These are phyloP conservation scores for Cyclargus thomasi DNA, from an alignment of 1,140 invertebrate genomes.

Conservation along the genomic window DNA sequence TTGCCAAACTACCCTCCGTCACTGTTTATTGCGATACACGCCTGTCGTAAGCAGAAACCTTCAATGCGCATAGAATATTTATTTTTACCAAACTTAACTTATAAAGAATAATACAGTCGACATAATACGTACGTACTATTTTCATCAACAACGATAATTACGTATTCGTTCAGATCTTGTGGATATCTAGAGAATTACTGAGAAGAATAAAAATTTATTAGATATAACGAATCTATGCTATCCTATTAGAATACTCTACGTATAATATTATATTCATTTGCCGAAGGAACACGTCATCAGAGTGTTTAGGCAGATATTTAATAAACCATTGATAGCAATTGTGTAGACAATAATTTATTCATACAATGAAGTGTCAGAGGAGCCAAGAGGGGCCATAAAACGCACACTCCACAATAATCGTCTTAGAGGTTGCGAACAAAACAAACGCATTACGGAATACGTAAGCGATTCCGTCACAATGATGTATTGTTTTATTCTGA, in stretches of 20 bases:
- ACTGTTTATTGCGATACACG: too few species aligned
- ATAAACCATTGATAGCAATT: constrained; percentile 7
- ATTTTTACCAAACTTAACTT: too few species aligned
- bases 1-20: background rate
- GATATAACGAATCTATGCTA: background rate
- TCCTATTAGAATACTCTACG: background rate
- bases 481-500: constrained; percentile 26
- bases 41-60: too few species aligned
- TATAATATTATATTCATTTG: background rate
- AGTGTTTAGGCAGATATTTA: constrained; percentile 2
- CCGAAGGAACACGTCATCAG: background rate
- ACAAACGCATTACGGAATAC: constrained; percentile 27
- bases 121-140: too few species aligned
- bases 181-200: too few species aligned
- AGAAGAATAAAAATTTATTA: too few species aligned
- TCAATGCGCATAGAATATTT: too few species aligned
- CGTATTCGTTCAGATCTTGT: too few species aligned
- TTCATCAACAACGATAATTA: too few species aligned
- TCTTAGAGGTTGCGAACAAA: constrained; percentile 28
- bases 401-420: constrained; percentile 38
- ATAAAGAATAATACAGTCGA: too few species aligned
- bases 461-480: constrained; percentile 31
- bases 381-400: constrained; percentile 43
- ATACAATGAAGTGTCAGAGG: constrained; percentile 24
- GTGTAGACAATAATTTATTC: constrained; percentile 24